Conservation (phyloP, 2,888 invertebrate species). For the Cloeon dipterum region DNA sequence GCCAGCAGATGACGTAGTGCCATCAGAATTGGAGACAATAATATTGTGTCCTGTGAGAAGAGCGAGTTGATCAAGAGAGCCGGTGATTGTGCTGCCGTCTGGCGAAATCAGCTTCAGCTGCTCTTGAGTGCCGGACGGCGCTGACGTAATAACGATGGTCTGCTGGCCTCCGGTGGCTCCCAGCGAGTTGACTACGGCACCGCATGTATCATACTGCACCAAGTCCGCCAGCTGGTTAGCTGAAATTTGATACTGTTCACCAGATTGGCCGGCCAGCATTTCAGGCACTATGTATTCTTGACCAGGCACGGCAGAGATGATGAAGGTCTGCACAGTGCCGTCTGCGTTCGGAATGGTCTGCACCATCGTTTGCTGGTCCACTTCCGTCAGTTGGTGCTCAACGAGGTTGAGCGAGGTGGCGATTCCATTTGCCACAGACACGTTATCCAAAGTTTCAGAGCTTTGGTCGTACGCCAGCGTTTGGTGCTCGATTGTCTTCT, state of each 20-base stretch:
- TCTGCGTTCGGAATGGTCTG: slow-evolving; percentile 10
- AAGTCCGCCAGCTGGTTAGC: slow-evolving; percentile 14
- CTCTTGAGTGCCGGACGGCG: not conserved
- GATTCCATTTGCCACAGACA: slow-evolving; percentile 29
- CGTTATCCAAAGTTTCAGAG: slow-evolving; percentile 28
- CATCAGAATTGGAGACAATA: slow-evolving; percentile 1
- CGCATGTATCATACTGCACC: slow-evolving; percentile 15
- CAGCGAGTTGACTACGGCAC: slow-evolving; percentile 3
- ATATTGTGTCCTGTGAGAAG: slow-evolving; percentile 1
- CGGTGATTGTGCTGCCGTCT: slow-evolving; percentile 4
- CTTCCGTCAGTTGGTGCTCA: slow-evolving; percentile 13
- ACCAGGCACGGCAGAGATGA: slow-evolving; percentile 11
- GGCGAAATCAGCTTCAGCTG: slow-evolving; percentile 4
- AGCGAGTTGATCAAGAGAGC: slow-evolving; percentile 2
- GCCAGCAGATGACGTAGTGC: not conserved
- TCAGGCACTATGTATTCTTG: slow-evolving; percentile 14
- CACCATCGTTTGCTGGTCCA: slow-evolving; percentile 10
- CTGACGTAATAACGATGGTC: slow-evolving; percentile 1
- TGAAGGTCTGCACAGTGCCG: slow-evolving; percentile 9
- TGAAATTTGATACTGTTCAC: slow-evolving; percentile 4
- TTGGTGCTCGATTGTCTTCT: not conserved
- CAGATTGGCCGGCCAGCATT: slow-evolving; percentile 8
- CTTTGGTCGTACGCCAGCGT: slow-evolving; percentile 20
- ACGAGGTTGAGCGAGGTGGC: slow-evolving; percentile 29
- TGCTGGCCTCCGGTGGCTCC: slow-evolving; percentile 5